These are phyloP conservation scores for Cephus pygmeus DNA, from an alignment of 2,888 invertebrate species.

Conservation along the genomic window DNA sequence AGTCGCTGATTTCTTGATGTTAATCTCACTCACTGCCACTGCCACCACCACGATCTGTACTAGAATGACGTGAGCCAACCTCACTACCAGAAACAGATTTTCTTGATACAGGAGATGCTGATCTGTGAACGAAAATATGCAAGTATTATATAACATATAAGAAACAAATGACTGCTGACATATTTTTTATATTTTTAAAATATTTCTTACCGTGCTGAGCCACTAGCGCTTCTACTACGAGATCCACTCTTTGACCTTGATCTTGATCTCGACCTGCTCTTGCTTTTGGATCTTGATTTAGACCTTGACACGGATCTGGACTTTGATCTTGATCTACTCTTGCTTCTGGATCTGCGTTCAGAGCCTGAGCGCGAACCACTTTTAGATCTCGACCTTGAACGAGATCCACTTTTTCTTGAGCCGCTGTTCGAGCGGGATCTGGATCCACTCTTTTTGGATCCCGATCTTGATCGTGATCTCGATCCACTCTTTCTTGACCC, in stretches of 20 bases:
- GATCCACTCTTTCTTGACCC: constrained; percentile 42
- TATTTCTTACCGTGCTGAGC: constrained; percentile 49
- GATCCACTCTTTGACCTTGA: constrained; percentile 52
- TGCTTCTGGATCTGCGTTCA: constrained; percentile 24
- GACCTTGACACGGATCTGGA: constrained; percentile 45
- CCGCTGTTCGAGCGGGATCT: constrained; percentile 51
- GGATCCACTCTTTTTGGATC: constrained; percentile 58
- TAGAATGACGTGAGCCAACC: constrained; percentile 52
- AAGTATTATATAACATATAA: not conserved
- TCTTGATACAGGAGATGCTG: constrained; percentile 70
- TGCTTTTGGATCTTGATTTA: constrained; percentile 42
- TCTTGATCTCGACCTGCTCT: constrained; percentile 47
- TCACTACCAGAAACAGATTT: constrained; percentile 74
- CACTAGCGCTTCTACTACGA: constrained; percentile 56
- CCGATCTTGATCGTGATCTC: constrained; percentile 59
- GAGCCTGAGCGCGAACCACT: constrained; percentile 63
- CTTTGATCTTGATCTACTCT: constrained; percentile 48
- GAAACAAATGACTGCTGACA: not conserved
- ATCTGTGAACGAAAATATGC: constrained; percentile 38
- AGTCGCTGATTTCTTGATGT: not conserved
- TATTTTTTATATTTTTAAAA: not conserved
- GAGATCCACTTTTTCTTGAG: constrained; percentile 30
- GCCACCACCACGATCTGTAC: constrained; percentile 41
- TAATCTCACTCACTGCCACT: constrained; percentile 39
- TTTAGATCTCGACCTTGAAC: constrained; percentile 59